Percentiles rank a stretch among this genome's conserved stretches.
These are phyloP conservation scores for Megatriorchis doriae DNA, from an alignment of 2,113 vertebrate genomes.

Conservation along the genomic window DNA sequence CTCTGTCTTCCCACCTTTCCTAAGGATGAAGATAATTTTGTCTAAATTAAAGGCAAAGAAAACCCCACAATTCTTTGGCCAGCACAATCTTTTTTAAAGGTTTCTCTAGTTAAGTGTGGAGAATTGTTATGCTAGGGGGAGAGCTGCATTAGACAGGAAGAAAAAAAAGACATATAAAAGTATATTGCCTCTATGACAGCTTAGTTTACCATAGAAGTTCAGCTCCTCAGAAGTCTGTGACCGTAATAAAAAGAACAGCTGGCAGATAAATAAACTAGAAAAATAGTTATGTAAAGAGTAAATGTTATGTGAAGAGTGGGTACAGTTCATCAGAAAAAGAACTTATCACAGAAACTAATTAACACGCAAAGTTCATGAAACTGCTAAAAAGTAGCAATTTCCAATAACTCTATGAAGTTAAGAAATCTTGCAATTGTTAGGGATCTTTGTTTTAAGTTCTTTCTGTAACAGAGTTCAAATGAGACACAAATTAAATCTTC, in stretches of 20 bases:
- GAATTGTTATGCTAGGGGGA: neutral
- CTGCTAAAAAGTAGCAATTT: neutral
- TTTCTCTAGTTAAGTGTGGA: neutral
- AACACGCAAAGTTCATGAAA: neutral
- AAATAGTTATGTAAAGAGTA: neutral
- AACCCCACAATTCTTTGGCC: neutral
- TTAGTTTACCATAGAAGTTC: neutral
- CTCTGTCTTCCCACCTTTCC: neutral
- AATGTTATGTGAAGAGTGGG: neutral
- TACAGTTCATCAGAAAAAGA: neutral
- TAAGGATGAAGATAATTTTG: neutral
- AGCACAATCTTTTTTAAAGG: neutral
- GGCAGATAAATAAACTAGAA: neutral
- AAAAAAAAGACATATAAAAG: neutral
- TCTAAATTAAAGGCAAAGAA: neutral
- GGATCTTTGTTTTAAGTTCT: neutral
- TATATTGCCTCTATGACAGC: neutral
- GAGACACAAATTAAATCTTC: neutral
- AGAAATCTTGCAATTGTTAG: neutral
- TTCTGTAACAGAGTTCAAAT: neutral
- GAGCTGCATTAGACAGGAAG: neutral
- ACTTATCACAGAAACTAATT: neutral
- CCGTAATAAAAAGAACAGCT: neutral
- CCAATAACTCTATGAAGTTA: neutral
- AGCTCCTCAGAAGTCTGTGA: neutral